These are phyloP conservation scores for Melinopterus prodromus DNA, from an alignment of 2,888 invertebrate species.

Conservation along the genomic window DNA sequence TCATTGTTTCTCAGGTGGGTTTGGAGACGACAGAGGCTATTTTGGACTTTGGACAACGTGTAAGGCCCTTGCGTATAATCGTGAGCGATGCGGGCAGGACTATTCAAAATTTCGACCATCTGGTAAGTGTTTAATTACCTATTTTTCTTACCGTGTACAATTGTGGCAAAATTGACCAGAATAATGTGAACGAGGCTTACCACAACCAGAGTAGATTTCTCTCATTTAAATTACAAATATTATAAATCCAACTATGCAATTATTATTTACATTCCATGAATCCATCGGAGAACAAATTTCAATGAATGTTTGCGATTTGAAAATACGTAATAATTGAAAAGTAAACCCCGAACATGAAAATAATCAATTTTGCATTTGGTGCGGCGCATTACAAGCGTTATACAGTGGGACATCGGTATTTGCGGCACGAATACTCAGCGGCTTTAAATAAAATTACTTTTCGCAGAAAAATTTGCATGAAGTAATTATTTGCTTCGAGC, in stretches of 20 bases:
- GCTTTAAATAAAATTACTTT: not conserved
- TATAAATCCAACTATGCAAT: not conserved
- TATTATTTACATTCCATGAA: not conserved
- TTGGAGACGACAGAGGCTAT: constrained; percentile 80
- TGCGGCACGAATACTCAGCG: not conserved
- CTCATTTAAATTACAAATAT: not conserved
- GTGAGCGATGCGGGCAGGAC: constrained; percentile 80
- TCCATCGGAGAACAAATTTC: not conserved
- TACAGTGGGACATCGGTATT: not conserved
- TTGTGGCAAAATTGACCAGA: too few relatives aligned
- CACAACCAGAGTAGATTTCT: not conserved
- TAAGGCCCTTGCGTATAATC: constrained; percentile 80
- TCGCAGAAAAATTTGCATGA: constrained; percentile 4
- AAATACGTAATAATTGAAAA: not conserved
- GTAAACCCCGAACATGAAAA: not conserved
- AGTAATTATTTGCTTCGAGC: not conserved
- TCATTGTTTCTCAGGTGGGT: constrained; percentile 66
- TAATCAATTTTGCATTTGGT: not conserved
- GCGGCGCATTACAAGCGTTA: not conserved
- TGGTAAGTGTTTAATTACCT: constrained; percentile 67
- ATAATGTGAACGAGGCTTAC: not conserved
- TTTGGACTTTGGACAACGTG: constrained; percentile 90
- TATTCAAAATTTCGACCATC: constrained; percentile 81
- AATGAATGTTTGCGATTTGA: not conserved
- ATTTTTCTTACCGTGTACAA: not conserved